These are phyloP conservation scores for Euphysa ruthae DNA, from an alignment of 30 jellyfish, hydroid and myxozoan genomes.

Conservation along the genomic window DNA sequence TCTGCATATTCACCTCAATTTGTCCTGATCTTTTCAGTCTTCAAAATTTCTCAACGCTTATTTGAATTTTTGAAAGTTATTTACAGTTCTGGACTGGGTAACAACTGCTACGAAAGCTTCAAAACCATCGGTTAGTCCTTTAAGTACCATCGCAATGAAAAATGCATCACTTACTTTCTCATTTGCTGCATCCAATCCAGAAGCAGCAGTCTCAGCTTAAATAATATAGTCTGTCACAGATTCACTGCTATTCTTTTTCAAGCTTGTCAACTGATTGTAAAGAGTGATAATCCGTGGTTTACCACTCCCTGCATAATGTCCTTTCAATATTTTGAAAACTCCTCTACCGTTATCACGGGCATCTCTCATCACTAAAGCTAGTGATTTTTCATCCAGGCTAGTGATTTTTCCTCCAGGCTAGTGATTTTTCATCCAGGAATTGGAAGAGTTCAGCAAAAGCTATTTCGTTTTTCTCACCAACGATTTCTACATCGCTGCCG, in stretches of 20 bases:
- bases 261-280: constrained; percentile 40
- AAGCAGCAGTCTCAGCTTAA: constrained; percentile 43
- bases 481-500: constrained; percentile 24
- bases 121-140: constrained; percentile 31
- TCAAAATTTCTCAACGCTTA: constrained; percentile 9
- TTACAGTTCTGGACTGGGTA: not conserved
- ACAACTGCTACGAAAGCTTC: not conserved
- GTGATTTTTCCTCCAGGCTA: too few species aligned
- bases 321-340: constrained; percentile 34
- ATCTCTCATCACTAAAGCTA: constrained; percentile 36
- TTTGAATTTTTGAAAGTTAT: constrained; percentile 11
- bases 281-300: constrained; percentile 48
- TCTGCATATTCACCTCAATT: too few species aligned
- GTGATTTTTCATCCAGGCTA: constrained; percentile 37
- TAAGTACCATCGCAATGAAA: constrained; percentile 37
- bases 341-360: constrained; percentile 49
- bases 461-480: constrained; percentile 21
- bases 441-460: constrained; percentile 51
- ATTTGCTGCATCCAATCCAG: constrained; percentile 25
- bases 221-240: constrained; percentile 32
- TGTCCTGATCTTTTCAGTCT: not conserved
- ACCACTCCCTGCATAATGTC: constrained; percentile 33
- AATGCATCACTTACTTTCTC: constrained; percentile 35
- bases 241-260: constrained; percentile 24
- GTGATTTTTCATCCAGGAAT: constrained; percentile 36